Conservation (phyloP, 2,113 vertebrate species). For the Eidolon helvum region DNA sequence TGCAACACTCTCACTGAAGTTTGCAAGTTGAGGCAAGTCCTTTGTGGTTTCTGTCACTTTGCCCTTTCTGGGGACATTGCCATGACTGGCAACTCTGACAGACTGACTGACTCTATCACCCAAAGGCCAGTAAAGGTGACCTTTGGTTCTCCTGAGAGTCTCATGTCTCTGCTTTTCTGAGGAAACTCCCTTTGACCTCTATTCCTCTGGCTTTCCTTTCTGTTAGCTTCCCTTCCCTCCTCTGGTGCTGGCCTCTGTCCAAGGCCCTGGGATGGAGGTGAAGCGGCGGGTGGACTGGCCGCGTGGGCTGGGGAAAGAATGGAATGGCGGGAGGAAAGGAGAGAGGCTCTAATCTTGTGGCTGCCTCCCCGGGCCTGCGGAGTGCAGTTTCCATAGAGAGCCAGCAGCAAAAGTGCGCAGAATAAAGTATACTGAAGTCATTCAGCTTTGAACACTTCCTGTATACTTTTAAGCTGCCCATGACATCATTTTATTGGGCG, state of each 20-base stretch:
- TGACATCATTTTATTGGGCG: constrained; percentile 51
- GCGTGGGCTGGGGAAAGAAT: accelerated
- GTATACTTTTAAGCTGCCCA: constrained; percentile 22
- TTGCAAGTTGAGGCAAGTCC: neutral
- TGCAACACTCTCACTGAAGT: neutral
- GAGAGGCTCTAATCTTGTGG: neutral
- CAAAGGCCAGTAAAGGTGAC: neutral
- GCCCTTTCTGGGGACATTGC: neutral
- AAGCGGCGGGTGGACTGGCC: neutral
- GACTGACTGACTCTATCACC: neutral
- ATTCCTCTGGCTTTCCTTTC: neutral
- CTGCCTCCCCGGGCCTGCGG: neutral
- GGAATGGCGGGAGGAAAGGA: neutral
- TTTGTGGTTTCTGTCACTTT: neutral
- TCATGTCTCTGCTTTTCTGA: constrained; percentile 32
- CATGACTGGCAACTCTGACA: neutral
- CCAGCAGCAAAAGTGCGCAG: neutral
- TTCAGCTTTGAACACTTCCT: constrained; percentile 46
- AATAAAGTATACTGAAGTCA: constrained; percentile 57
- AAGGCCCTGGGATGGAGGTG: neutral
- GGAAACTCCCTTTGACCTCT: constrained; percentile 24
- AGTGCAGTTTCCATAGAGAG: constrained; percentile 7
- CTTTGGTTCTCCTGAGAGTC: neutral
- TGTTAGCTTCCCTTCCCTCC: neutral
- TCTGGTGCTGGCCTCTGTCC: neutral